Evolutionary conservation across 2,797 vertebrate genomes (phyloP), one percentile per base, ranked within the genome.

Genomic region (Protonibea diacanthus): DNA sequence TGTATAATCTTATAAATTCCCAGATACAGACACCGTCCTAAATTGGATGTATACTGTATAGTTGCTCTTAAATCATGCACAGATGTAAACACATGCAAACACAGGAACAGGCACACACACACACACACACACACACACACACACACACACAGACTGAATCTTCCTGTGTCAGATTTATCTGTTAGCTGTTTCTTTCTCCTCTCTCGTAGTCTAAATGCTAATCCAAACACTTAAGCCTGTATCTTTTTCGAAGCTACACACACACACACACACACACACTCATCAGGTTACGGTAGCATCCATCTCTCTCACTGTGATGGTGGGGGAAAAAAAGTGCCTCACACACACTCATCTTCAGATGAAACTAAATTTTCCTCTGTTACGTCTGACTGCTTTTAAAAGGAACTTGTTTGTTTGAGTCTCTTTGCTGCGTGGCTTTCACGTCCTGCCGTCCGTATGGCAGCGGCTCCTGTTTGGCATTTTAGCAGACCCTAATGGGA

Each of bases 211-310:
- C 76, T 60, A 40, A 78, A 83, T 74, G 62, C 59, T 78, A 73
- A 86, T 85, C 77, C 65, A 85, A 86, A 85, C 80, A 90, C 72
- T 63, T 38, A 66, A 18, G 58, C 9, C 63, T 76, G 12, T 74
- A 62, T 70, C 38, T 81, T 69, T 38, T 59, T 58, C 20, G 52
- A 67, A 76, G 83, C 67, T 45, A 40, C 59, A 51, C 15, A n/a
- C 15, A 66, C 18, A 29, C 70, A 38, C 12, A n/a, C 47, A 52
- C 38, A 21, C 23, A 40, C 27, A 45, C 59, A 63, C 27, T 20
- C 51, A 65, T 38, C 60, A 74, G 55, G 59, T 38, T 57, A 33
- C n/a, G 2, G 59, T 42, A 71, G 57, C 44, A 72, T 63, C 59
- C 59, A 53, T 72, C 42, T 57, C 49, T 61, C 40, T 75, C 42